A percentile compares a stretch with the other conserved stretches of the same genome.
phyloP scores from a whole-genome alignment of 2,888 invertebrate species.

The Itoplectis maculator region DNA sequence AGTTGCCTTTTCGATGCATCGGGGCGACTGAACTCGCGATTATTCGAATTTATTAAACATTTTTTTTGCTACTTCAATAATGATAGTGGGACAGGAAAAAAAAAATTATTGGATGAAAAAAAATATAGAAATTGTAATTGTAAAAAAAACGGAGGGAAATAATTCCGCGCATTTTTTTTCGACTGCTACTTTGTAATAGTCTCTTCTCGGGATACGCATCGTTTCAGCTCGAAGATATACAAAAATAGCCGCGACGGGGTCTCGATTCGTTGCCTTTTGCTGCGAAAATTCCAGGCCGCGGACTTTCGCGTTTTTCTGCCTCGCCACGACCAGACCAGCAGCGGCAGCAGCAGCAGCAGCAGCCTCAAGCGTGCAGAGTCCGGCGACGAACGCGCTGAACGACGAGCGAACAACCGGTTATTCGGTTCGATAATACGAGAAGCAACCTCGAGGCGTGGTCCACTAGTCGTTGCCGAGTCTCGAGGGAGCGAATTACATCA shows the following conservation, averaged over 20 bases:
- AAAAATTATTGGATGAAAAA: too few species aligned
- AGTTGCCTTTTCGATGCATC: constrained; percentile 22
- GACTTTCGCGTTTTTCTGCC: constrained; percentile 8
- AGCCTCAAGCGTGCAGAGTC: too few species aligned
- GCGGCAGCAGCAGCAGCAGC: too few species aligned
- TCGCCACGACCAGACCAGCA: too few species aligned
- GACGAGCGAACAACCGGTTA: constrained; percentile 18
- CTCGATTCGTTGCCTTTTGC: constrained; percentile 13
- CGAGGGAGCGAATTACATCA: neutral
- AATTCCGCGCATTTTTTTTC: too few species aligned
- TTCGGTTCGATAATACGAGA: constrained; percentile 11
- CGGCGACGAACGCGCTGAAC: too few species aligned
- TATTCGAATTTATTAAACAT: neutral
- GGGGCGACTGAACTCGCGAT: constrained; percentile 46
- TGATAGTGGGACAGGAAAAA: too few species aligned
- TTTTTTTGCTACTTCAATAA: too few species aligned
- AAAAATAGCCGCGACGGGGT: neutral
- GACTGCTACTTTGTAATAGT: neutral
- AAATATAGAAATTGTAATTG: too few species aligned
- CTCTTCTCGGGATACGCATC: neutral
- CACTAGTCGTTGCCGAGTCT: neutral
- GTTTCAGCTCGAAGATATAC: neutral
- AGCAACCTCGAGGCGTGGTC: constrained; percentile 10
- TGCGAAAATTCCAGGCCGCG: neutral
- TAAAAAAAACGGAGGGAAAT: too few species aligned